A percentile compares a stretch with the other conserved stretches of the same genome.
These are phyloP conservation scores for Halcyon badia DNA, from an alignment of 2,797 vertebrate genomes.

Conservation along the genomic window DNA sequence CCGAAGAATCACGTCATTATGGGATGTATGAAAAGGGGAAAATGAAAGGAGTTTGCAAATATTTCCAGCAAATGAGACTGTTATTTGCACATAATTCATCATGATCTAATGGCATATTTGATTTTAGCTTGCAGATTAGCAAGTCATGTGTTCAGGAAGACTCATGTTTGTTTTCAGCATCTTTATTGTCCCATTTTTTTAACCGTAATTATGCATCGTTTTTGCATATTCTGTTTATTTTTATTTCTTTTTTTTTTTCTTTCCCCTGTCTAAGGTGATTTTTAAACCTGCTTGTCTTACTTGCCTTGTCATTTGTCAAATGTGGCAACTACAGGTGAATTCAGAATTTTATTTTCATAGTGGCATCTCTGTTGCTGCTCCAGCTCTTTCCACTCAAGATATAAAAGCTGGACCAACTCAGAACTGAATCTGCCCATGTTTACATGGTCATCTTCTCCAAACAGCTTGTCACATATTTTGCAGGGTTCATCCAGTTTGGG, in stretches of 20 bases:
- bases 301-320: neutral
- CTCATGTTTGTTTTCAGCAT: neutral
- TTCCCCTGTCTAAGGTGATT: neutral
- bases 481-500: no score
- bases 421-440: no score
- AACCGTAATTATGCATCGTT: neutral
- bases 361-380: neutral
- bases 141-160: neutral
- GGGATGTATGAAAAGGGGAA: neutral
- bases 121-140: neutral
- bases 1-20: neutral
- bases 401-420: neutral
- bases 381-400: neutral
- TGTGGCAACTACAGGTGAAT: neutral
- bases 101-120: neutral
- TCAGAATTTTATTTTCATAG: neutral
- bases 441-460: neutral
- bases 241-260: neutral
- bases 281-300: neutral
- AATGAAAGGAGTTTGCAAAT: neutral
- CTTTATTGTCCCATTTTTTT: neutral
- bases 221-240: neutral
- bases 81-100: neutral
- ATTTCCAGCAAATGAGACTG: neutral
- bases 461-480: neutral